Evolutionary conservation across 2,888 invertebrate species (phyloP), one percentile per base, ranked within the genome.

Genomic region (Thymelicus lineola): DNA sequence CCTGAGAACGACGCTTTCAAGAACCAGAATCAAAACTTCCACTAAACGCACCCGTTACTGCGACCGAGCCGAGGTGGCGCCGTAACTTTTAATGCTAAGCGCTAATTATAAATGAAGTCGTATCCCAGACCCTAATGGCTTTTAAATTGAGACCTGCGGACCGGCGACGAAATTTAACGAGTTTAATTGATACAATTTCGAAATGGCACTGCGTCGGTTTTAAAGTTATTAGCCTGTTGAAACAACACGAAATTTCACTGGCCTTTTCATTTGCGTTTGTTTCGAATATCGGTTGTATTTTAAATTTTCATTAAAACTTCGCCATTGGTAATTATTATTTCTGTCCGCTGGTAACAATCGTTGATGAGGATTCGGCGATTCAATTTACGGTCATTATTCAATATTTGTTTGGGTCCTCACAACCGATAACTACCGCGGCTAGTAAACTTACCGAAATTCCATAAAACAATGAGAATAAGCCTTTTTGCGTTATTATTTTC

Each of bases 1-100:
- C 76, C 79, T 79, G 79, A 75, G 77, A 75, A 74, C 79, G 82
- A 79, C 77, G 79, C 73, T 28, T 15, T 20, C 20, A 58, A 69
- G 63, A 58, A 59, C 36, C 20, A 58, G 69, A 70, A 69, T 69
- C 63, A 50, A 74, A 75, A 77, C 71, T 76, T 74, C 63, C 59
- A 28, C 62, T 64, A 63, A 63, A 72, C 73, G 64, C 73, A 63
- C 50, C 28, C 6, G 28, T 14, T 14, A 6, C 63, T 58, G 35
- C 65, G 72, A 68, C 68, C 60, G 70, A 55, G 59, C 63, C 46
- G 55, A 73, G 73, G 74, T 73, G 69, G 50, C 64, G 62, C 28
- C 55, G 35, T 59, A 74, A 72, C 70, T 74, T 71, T 69, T 62
- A 69, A 64, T 66, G 71, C 72, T 67, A 67, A 70, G 63, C 63